phyloP scores from a whole-genome alignment of 2,797 vertebrate genomes.

The Notolabrus celidotus region DNA sequence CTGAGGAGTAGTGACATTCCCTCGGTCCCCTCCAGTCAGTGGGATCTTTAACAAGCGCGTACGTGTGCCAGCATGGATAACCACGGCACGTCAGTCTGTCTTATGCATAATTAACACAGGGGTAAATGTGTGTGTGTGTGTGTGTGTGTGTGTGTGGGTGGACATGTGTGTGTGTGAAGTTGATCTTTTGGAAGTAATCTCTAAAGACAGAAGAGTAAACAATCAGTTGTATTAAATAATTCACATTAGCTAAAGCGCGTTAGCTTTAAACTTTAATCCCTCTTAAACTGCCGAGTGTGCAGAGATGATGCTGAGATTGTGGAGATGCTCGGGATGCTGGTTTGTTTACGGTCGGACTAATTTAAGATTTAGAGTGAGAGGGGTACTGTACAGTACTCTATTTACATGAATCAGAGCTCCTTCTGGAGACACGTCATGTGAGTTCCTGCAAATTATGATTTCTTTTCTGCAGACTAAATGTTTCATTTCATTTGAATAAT shows the following conservation, averaged over 20 bases:
- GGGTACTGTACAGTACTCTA: too few species aligned
- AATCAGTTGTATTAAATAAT: conserved; percentile 41
- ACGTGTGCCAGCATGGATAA: conserved; percentile 29
- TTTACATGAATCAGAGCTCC: too few species aligned
- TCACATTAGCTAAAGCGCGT: conserved; percentile 41
- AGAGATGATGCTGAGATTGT: conserved; percentile 16
- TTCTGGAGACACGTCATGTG: too few species aligned
- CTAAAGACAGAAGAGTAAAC: neutral
- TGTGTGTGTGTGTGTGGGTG: conserved; percentile 8
- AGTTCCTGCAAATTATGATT: too few species aligned
- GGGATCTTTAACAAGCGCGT: conserved; percentile 49
- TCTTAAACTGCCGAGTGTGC: conserved; percentile 16
- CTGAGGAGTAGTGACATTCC: conserved; percentile 41
- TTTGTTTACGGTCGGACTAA: too few species aligned
- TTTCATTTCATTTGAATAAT: too few species aligned
- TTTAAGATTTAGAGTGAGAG: too few species aligned
- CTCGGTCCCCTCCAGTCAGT: conserved; percentile 30
- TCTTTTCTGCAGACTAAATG: too few species aligned
- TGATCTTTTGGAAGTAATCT: neutral
- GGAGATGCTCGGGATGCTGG: too few species aligned
- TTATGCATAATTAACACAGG: conserved; percentile 34
- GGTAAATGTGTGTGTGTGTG: conserved; percentile 13
- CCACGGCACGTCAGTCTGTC: conserved; percentile 12
- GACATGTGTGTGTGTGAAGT: neutral
- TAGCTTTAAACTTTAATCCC: conserved; percentile 47